Base-by-base conservation (phyloP, 1,140 invertebrate genomes). In the Nebria ingens region DNA sequence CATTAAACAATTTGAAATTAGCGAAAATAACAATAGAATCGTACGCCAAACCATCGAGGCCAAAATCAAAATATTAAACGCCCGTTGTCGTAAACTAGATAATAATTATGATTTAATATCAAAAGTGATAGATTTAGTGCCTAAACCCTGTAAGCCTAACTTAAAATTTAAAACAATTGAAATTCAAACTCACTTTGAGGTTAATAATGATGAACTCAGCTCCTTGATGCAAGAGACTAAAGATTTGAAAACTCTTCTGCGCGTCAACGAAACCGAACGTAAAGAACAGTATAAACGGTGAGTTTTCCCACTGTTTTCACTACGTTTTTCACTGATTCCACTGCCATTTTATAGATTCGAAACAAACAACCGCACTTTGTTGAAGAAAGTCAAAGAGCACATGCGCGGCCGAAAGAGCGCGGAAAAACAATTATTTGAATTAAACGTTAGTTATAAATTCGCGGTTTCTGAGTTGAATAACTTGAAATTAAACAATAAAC, bases 361-460 rank as follows among this genome's bases (percentile, higher is more conserved):
- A 34, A 61, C 62, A 6, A 65, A 64, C 53, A 52, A 70, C 17
- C 62, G 64, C 21, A 53, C 62, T 13, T 58, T 72, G 21, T 63
- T 71, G 51, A 64, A 62, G 45, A 71, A 73, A 51, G 55, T 72
- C 19, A 64, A 64, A 19, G 63, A 71, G 42, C 52, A 54, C 17
- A 59, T 60, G 56, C 57, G 62, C 9, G 62, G 63, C 21, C 66
- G 68, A 55, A 63, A 62, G 38, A 61, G 56, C 13, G 65, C 62
- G 55, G 68, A 72, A 59, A 59, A 59, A 2, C 66, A 70, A 19
- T 51, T 51, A 51, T 21, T 12, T 20, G 3, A 3, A 4, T 20
- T 51, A 51, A 4, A 51, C 9, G 50, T 20, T 11, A 51, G 17
- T 4, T 51, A 22, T 21, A 51, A 4, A 20, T 20, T 9, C 4